Percentiles rank a stretch among this genome's conserved stretches.
Evolutionary conservation across 2,888 invertebrate genomes (phyloP).

Genomic region (Cephus spinipes): DNA sequence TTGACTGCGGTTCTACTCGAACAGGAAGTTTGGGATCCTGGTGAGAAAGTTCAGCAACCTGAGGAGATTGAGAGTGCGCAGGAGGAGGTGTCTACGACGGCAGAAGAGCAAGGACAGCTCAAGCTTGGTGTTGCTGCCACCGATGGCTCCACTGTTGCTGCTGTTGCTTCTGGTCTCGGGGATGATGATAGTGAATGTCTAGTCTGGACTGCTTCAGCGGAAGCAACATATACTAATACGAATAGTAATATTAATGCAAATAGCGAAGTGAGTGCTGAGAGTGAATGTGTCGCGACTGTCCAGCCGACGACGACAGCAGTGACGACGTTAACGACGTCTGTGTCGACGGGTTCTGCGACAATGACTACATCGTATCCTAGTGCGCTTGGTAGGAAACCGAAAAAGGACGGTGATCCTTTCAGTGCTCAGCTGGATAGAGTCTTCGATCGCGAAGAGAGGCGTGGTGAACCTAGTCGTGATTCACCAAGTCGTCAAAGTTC

Average conservation of each 20-base stretch:
- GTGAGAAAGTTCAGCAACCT: constrained; percentile 64
- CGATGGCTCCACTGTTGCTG: not conserved
- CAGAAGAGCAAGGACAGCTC: not conserved
- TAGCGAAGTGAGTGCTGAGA: constrained; percentile 36
- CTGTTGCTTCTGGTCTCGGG: not conserved
- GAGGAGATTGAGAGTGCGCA: constrained; percentile 21
- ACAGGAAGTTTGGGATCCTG: constrained; percentile 78
- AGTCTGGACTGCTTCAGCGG: constrained; percentile 69
- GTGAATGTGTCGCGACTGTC: constrained; percentile 37
- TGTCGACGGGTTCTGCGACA: constrained; percentile 23
- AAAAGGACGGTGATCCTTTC: constrained; percentile 74
- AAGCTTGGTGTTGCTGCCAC: not conserved
- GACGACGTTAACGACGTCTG: constrained; percentile 1
- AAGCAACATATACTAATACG: constrained; percentile 57
- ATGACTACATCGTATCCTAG: constrained; percentile 17
- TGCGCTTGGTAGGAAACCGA: constrained; percentile 48
- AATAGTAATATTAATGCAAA: constrained; percentile 54
- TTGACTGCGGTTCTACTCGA: constrained; percentile 60
- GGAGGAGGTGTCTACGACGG: constrained; percentile 1
- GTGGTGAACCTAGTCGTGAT: constrained; percentile 60
- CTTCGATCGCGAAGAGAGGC: constrained; percentile 76
- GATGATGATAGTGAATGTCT: constrained; percentile 60
- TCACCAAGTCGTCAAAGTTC: constrained; percentile 79
- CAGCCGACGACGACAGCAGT: constrained; percentile 8
- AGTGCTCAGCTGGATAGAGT: constrained; percentile 78